Evolutionary conservation across 92 coral and sea anemone genomes (phyloP).

Genomic region (Epizoanthus ramosus): DNA sequence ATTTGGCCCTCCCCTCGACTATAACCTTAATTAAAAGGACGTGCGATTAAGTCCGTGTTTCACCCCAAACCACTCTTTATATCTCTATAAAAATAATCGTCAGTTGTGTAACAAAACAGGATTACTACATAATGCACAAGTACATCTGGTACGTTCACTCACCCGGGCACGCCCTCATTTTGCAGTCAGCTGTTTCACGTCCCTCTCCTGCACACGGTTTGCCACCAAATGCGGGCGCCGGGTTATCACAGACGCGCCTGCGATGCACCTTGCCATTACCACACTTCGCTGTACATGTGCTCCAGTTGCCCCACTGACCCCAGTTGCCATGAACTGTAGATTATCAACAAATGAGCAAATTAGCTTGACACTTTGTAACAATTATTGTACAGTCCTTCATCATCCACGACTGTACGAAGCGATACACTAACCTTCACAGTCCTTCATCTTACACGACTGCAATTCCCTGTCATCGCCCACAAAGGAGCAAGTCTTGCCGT

Average conservation of each 20-base stretch:
- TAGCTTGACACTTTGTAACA: no score
- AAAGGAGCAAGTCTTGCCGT: slow-evolving; percentile 91
- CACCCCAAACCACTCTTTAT: no score
- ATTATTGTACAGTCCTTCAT: no score
- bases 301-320: slow-evolving; percentile 96
- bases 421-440: slow-evolving; percentile 83
- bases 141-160: neutral
- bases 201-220: slow-evolving; percentile 87
- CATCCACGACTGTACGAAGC: neutral
- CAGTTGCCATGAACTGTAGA: slow-evolving; percentile 89
- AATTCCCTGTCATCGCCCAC: slow-evolving; percentile 91
- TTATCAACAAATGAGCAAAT: no score
- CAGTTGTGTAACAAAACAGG: no score
- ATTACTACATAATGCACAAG: neutral
- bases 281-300: slow-evolving; percentile 84
- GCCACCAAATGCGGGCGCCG: slow-evolving; percentile 82
- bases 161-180: slow-evolving; percentile 92
- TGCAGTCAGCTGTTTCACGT: slow-evolving; percentile 84
- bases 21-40: no score
- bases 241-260: slow-evolving; percentile 83
- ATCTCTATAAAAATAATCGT: no score
- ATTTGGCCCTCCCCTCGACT: no score
- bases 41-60: no score
- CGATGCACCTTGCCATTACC: slow-evolving; percentile 87
- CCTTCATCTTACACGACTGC: slow-evolving; percentile 75